A percentile compares a stretch with the other conserved stretches of the same genome.
Evolutionary conservation across 2,888 invertebrate genomes (phyloP).

Genomic region (Sphaerophoria rueppellii): DNA sequence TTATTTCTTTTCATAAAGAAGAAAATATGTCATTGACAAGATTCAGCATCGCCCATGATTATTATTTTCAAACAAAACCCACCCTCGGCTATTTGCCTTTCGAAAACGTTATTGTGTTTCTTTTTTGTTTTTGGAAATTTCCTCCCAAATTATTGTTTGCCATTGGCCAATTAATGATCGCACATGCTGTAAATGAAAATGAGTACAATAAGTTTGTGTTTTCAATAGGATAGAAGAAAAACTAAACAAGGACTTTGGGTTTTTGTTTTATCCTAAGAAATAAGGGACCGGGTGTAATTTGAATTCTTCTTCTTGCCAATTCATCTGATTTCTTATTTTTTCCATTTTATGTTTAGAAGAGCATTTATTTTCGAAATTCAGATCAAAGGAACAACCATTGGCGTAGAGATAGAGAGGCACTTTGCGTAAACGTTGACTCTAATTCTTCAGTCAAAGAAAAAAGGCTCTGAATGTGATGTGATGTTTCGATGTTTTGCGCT

Average conservation of each 20-base stretch:
- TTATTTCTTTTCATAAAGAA: constrained; percentile 40
- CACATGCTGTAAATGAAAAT: constrained; percentile 24
- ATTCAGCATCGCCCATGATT: neutral
- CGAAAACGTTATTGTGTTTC: neutral
- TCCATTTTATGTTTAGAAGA: neutral
- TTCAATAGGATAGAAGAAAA: neutral
- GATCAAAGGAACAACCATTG: constrained; percentile 2
- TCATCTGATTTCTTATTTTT: constrained; percentile 10
- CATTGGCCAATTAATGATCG: constrained; percentile 40
- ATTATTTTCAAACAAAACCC: neutral
- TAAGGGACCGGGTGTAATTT: neutral
- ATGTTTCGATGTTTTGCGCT: too few species aligned
- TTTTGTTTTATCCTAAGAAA: neutral
- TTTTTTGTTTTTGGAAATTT: neutral
- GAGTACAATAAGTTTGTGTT: neutral
- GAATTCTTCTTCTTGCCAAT: constrained; percentile 30
- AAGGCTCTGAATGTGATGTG: too few species aligned
- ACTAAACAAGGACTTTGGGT: neutral
- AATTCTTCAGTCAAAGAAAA: too few species aligned
- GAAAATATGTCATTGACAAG: constrained; percentile 16
- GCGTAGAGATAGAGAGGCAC: neutral
- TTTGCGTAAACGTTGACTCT: neutral
- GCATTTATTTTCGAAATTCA: neutral
- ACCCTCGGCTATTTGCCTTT: neutral
- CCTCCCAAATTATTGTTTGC: neutral